Evolutionary conservation across 2,113 vertebrate genomes (phyloP), one percentile per base, ranked within the genome.

Genomic region (Jacana jacana): DNA sequence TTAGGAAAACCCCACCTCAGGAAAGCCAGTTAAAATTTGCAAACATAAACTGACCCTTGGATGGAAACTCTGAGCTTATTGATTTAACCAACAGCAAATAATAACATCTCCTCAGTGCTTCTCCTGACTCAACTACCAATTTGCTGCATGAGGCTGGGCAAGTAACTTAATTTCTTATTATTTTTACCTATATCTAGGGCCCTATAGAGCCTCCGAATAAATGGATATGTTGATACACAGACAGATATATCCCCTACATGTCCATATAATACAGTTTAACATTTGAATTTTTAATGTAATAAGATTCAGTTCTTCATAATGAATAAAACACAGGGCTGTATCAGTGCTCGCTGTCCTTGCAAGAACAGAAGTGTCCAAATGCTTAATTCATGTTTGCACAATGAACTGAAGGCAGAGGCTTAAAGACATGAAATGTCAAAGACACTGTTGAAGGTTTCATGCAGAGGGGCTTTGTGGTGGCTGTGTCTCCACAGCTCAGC

Each of bases 251-350:
- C 40, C 27, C 48, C 66, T 69, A 28, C 25, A 16, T 79, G n/a
- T 61, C 69, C 35, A 69, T 76, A 84, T 93, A 95, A 95, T 91
- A 51, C 42, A 60, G 52, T 89, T 95, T 91, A 92, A 94, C 55
- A 71, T 92, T 71, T 95, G 65, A 95, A 86, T 96, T 75, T 86
- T 91, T 89, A 78, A 92, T 79, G 52, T 46, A 68, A 78, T 64
- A 79, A 18, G 33, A 89, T 89, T 87, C 61, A 84, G 1, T 92
- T 65, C 48, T 87, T 92, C 25, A 71, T 71, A 70, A 93, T 97
- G 72, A 92, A 95, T 95, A 93, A 95, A 92, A 75, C 42, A 92
- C 28, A 0, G 33, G 12, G 15, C 42, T 79, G 35, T 78, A 68
- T 79, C 42, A 46, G 25, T 51, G 64, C 68, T 86, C 9, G 1